phyloP scores from a whole-genome alignment of 2,113 vertebrate genomes.

The Equus przewalskii region DNA sequence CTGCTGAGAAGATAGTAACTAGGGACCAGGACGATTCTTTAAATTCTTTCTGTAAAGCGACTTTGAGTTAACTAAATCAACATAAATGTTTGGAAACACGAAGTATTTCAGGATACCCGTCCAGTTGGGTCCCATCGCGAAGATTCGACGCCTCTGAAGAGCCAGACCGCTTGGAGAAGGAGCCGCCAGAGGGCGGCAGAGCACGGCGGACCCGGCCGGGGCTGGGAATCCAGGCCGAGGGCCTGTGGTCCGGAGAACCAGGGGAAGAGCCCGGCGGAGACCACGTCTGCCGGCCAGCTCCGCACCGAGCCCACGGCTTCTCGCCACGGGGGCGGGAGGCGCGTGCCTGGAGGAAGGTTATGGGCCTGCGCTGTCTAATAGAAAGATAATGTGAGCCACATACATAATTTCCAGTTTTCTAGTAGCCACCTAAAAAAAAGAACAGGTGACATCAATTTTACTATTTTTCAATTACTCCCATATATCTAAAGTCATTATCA shows the following conservation, averaged over 20 bases:
- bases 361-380: neutral
- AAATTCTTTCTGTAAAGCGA: neutral
- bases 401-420: neutral
- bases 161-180: neutral
- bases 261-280: neutral
- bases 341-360: neutral
- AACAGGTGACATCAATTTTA: neutral
- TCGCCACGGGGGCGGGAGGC: neutral
- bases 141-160: neutral
- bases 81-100: neutral
- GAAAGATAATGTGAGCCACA: neutral
- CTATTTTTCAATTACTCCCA: neutral
- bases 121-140: rapidly evolving
- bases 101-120: neutral
- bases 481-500: neutral
- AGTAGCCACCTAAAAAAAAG: neutral
- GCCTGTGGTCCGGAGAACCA: neutral
- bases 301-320: neutral
- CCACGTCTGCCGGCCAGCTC: rapidly evolving
- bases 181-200: constrained; percentile 67
- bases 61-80: neutral
- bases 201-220: rapidly evolving
- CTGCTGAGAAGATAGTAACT: neutral
- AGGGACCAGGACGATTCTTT: neutral
- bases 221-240: rapidly evolving